A percentile compares a stretch with the other conserved stretches of the same genome.
Evolutionary conservation across 2,888 invertebrate genomes (phyloP).

Genomic region (Bugula neritina): DNA sequence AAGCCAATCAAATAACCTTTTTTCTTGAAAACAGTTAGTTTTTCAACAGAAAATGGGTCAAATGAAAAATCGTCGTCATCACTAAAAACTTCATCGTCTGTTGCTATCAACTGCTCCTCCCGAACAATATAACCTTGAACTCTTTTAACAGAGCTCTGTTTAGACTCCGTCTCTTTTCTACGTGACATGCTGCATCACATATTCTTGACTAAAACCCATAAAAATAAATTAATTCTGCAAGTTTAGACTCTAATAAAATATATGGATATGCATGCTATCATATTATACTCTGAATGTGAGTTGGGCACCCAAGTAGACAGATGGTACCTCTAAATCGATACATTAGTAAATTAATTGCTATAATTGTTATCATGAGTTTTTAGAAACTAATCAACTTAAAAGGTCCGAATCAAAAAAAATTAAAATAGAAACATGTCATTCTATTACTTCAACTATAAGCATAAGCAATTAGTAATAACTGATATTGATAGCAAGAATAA

Average conservation of each 20-base stretch:
- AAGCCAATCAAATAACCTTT: neutral
- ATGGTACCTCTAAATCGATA: no score
- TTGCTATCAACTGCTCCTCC: neutral
- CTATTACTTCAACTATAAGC: no score
- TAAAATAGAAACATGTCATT: no score
- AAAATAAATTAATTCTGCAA: no score
- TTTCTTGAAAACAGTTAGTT: neutral
- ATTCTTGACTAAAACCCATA: no score
- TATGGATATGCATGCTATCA: no score
- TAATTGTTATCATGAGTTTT: neutral
- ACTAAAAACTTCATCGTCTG: neutral
- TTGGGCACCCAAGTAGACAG: no score
- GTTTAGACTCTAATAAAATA: no score
- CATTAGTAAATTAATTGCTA: neutral
- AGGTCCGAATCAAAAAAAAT: neutral
- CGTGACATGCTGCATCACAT: no score
- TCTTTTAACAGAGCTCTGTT: neutral
- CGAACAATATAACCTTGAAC: conserved; percentile 4
- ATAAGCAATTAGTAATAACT: no score
- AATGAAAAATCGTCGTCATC: conserved; percentile 2
- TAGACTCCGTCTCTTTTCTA: neutral
- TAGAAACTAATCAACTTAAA: neutral
- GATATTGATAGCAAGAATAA: no score
- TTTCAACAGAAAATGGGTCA: neutral
- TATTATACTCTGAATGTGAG: no score